Evolutionary conservation across 2,113 vertebrate species (phyloP).

Genomic region (Caretta caretta): DNA sequence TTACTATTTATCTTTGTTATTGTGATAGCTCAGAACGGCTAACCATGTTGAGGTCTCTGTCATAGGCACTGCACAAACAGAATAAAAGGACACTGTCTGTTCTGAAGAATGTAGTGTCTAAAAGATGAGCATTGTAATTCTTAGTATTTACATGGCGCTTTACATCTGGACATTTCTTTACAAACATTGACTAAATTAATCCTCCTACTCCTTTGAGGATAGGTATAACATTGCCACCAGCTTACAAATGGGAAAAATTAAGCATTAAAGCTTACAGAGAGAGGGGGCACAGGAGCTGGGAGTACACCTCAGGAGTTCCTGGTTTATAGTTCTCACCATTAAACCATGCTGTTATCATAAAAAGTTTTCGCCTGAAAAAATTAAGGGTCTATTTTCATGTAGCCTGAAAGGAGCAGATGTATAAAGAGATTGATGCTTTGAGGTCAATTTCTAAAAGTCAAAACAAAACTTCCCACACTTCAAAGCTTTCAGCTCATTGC

Average conservation of each 20-base stretch:
- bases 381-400: constrained; percentile 35
- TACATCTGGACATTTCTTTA: background rate
- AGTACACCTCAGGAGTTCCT: background rate
- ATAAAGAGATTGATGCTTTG: constrained; percentile 60
- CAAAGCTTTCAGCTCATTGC: constrained; percentile 54
- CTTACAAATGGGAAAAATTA: background rate
- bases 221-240: background rate
- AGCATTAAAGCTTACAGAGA: background rate
- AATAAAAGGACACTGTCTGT: background rate
- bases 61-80: background rate
- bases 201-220: background rate
- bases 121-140: background rate
- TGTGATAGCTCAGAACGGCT: background rate
- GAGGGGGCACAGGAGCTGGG: background rate
- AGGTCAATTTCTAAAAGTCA: constrained; percentile 51
- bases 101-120: background rate
- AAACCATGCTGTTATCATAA: background rate
- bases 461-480: constrained; percentile 64
- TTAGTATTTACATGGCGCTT: background rate
- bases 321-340: background rate
- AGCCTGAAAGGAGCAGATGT: constrained; percentile 26
- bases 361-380: background rate
- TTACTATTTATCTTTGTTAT: background rate
- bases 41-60: background rate
- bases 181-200: background rate